Percentiles rank a stretch among this genome's conserved stretches.
phyloP scores from a whole-genome alignment of 2,113 vertebrate genomes.

The Chloropsis cyanopogon region DNA sequence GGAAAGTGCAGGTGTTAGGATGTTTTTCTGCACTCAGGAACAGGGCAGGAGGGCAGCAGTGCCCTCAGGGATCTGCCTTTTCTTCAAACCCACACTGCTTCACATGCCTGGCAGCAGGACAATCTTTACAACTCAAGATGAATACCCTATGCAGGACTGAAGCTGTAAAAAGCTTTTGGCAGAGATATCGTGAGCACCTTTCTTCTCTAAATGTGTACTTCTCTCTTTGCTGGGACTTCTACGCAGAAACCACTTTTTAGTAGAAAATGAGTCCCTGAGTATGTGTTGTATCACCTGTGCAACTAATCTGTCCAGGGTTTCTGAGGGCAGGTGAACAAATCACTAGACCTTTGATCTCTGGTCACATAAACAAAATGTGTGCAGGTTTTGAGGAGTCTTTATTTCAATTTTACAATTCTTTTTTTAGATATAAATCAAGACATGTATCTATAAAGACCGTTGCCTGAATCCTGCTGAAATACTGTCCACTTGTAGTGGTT shows the following conservation, averaged over 20 bases:
- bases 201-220: not conserved
- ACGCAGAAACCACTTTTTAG: not conserved
- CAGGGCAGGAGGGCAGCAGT: not conserved
- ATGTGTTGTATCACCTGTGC: rapidly evolving
- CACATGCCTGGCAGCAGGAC: not conserved
- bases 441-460: not conserved
- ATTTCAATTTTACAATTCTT: not conserved
- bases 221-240: not conserved
- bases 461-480: not conserved
- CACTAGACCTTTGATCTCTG: not conserved
- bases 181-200: not conserved
- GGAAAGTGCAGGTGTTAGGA: not conserved
- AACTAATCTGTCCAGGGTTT: not conserved
- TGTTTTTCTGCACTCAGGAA: not conserved
- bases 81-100: not conserved
- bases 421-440: not conserved
- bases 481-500: too few species aligned
- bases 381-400: not conserved
- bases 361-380: not conserved
- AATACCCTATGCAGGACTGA: not conserved
- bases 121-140: not conserved
- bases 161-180: not conserved
- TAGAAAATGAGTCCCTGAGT: not conserved
- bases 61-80: not conserved
- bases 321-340: not conserved